These are phyloP conservation scores for Hippoglossus stenolepis DNA, from an alignment of 2,113 vertebrate species.

Conservation along the genomic window DNA sequence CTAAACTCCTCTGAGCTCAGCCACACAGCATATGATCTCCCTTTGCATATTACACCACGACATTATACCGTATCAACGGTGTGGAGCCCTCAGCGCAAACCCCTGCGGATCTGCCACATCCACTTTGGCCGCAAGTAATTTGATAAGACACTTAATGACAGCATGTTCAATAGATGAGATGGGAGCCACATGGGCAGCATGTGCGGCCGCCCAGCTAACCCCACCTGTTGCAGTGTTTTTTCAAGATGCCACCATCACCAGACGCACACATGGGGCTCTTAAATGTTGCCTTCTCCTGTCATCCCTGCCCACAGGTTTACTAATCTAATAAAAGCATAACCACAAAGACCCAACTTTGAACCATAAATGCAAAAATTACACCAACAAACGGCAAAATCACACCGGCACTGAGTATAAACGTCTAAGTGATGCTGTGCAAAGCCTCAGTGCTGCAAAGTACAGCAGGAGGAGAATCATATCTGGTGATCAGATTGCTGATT, in stretches of 20 bases:
- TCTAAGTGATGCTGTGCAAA: slow-evolving; percentile 24
- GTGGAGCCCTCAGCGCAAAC: slow-evolving; percentile 1
- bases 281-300: slow-evolving; percentile 21
- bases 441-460: slow-evolving; percentile 20
- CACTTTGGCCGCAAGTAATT: slow-evolving; percentile 51
- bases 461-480: slow-evolving; percentile 35
- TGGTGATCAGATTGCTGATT: slow-evolving; percentile 54
- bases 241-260: slow-evolving; percentile 37
- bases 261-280: slow-evolving; percentile 30
- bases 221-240: slow-evolving; percentile 38
- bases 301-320: slow-evolving; percentile 20
- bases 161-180: slow-evolving; percentile 46
- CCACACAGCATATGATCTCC: neutral
- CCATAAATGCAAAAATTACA: slow-evolving; percentile 38
- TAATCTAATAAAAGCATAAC: slow-evolving; percentile 17
- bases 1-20: slow-evolving; percentile 10
- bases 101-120: slow-evolving; percentile 44
- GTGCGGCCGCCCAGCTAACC: slow-evolving; percentile 47
- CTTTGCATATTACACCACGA: slow-evolving; percentile 19
- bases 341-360: slow-evolving; percentile 26
- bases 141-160: slow-evolving; percentile 61
- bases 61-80: slow-evolving; percentile 13
- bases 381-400: slow-evolving; percentile 24
- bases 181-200: slow-evolving; percentile 34
- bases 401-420: slow-evolving; percentile 7